Conservation (phyloP, 2,888 invertebrate species). For the Carcina quercana region DNA sequence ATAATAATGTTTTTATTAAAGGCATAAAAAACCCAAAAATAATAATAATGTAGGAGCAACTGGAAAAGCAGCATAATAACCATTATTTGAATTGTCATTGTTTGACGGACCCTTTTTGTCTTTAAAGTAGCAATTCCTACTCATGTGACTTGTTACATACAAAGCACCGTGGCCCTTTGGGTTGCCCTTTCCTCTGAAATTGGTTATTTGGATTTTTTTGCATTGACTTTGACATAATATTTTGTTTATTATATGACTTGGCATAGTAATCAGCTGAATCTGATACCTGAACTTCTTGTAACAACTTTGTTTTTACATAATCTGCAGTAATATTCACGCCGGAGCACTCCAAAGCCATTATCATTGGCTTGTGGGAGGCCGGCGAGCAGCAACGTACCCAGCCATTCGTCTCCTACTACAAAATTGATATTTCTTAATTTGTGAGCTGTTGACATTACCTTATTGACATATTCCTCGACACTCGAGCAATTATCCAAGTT, state of each 20-base stretch:
- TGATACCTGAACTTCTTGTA: conserved; percentile 1
- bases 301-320: conserved; percentile 5
- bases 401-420: conserved; percentile 18
- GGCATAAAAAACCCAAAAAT: too few species aligned
- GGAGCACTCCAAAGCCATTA: conserved; percentile 6
- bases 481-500: conserved; percentile 10
- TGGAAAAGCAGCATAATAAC: conserved; percentile 15
- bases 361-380: conserved; percentile 15
- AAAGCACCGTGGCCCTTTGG: conserved; percentile 7
- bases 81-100: too few species aligned
- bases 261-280: not conserved
- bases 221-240: too few species aligned
- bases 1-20: too few species aligned
- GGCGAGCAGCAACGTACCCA: conserved; percentile 17
- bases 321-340: conserved; percentile 2
- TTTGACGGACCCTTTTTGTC: not conserved
- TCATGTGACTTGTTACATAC: conserved; percentile 12
- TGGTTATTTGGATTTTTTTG: not conserved
- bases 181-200: not conserved
- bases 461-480: conserved; percentile 18
- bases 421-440: too few species aligned
- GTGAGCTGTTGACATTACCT: conserved; percentile 16
- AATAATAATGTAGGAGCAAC: conserved; percentile 5
- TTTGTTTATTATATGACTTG: too few species aligned
- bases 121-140: conserved; percentile 10